Evolutionary conservation across 2,113 vertebrate genomes (phyloP).

Genomic region (Grammomys dolichurus): DNA sequence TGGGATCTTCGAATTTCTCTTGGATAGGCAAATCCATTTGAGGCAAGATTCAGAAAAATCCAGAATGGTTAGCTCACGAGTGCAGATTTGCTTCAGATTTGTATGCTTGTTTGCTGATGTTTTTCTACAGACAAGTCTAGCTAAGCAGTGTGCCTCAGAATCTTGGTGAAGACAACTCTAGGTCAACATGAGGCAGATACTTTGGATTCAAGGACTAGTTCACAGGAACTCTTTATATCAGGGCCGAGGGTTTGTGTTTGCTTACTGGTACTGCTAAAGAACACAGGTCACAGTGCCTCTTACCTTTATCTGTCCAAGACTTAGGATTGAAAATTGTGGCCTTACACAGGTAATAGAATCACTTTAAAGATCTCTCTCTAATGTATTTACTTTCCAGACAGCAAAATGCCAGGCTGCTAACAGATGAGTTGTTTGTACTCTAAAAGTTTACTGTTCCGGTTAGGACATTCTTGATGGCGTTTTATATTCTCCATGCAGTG

Average conservation of each 20-base stretch:
- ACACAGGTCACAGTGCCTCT: not conserved
- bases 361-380: constrained; percentile 65
- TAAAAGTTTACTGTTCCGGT: constrained; percentile 79
- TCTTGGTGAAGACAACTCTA: not conserved
- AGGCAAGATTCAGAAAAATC: constrained; percentile 7
- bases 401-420: constrained; percentile 76
- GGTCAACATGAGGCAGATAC: not conserved
- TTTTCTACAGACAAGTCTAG: not conserved
- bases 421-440: constrained; percentile 81
- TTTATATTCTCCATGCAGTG: constrained; percentile 68
- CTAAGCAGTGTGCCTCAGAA: not conserved
- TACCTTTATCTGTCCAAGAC: not conserved
- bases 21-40: not conserved
- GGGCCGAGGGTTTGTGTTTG: not conserved
- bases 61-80: not conserved
- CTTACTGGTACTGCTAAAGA: not conserved
- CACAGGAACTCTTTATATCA: not conserved
- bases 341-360: constrained; percentile 57
- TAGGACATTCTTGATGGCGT: constrained; percentile 77
- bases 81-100: not conserved
- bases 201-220: not conserved
- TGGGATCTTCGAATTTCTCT: not conserved
- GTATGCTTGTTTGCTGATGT: not conserved
- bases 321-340: constrained; percentile 19
- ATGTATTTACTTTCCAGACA: constrained; percentile 76